Conservation (phyloP, 2,888 invertebrate genomes). For the Drosophila ustulata region DNA sequence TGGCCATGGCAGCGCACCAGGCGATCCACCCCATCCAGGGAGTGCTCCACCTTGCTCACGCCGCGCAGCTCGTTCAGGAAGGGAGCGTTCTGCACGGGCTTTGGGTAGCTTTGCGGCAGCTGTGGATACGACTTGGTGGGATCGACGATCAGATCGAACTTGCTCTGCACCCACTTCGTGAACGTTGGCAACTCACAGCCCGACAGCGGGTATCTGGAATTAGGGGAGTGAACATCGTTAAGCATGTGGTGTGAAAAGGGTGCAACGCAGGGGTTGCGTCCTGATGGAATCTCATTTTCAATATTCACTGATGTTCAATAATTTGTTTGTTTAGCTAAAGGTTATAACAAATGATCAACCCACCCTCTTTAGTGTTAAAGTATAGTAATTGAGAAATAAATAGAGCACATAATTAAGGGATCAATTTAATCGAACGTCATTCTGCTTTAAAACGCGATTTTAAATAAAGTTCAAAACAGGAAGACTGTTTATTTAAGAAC, state of each 20-base stretch:
- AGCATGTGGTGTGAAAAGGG: neutral
- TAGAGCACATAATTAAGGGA: no score
- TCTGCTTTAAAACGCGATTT: no score
- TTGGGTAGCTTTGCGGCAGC: slow-evolving; percentile 88
- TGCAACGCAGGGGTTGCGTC: neutral
- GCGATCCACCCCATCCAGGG: slow-evolving; percentile 92
- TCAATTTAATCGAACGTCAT: no score
- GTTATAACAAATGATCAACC: no score
- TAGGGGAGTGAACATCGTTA: slow-evolving; percentile 7
- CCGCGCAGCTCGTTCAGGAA: slow-evolving; percentile 87
- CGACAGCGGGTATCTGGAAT: slow-evolving; percentile 90
- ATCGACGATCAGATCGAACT: slow-evolving; percentile 89
- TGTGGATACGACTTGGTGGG: slow-evolving; percentile 85
- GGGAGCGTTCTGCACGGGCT: slow-evolving; percentile 87
- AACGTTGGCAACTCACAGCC: slow-evolving; percentile 90
- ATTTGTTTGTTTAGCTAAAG: neutral
- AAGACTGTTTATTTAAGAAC: no score
- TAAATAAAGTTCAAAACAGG: no score
- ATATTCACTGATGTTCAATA: neutral
- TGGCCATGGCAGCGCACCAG: slow-evolving; percentile 96
- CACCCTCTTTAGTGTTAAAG: no score
- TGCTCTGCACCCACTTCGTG: slow-evolving; percentile 91
- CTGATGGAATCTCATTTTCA: neutral
- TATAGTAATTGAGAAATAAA: no score
- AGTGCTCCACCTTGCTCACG: slow-evolving; percentile 86